phyloP scores from a whole-genome alignment of 2,888 invertebrate genomes.

The Mesoligia furuncula region DNA sequence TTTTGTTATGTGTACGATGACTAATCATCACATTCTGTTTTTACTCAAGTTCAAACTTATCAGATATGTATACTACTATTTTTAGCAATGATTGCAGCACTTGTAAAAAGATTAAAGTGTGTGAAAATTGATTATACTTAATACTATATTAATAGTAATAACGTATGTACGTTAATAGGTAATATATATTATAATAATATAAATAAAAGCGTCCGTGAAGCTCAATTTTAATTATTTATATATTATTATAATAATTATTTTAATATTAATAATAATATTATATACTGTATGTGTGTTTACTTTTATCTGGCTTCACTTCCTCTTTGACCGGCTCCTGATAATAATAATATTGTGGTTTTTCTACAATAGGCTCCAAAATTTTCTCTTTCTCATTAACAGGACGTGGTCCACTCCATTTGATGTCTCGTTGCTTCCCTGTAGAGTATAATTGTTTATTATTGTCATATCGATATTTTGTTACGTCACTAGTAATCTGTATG shows the following conservation, averaged over 20 bases:
- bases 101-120: background rate
- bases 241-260: too few relatives aligned
- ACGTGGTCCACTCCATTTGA: slow-evolving; percentile 38
- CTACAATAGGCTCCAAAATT: background rate
- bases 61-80: background rate
- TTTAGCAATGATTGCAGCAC: background rate
- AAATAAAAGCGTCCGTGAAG: too few relatives aligned
- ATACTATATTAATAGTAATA: too few relatives aligned
- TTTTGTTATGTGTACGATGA: background rate
- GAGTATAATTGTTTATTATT: background rate
- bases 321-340: background rate
- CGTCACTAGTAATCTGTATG: background rate
- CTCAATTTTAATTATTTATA: too few relatives aligned
- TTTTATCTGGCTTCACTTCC: slow-evolving; percentile 24
- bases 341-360: background rate
- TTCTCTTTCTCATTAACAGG: background rate
- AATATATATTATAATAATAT: too few relatives aligned
- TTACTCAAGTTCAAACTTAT: background rate
- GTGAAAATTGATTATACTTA: background rate
- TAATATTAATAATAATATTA: too few relatives aligned
- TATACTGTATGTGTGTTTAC: slow-evolving; percentile 3
- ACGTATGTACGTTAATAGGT: too few relatives aligned
- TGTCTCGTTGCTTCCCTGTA: slow-evolving; percentile 37
- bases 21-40: background rate
- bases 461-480: background rate